Base-by-base conservation (phyloP, 2,113 vertebrate species). In the Zapus hudsonius region DNA sequence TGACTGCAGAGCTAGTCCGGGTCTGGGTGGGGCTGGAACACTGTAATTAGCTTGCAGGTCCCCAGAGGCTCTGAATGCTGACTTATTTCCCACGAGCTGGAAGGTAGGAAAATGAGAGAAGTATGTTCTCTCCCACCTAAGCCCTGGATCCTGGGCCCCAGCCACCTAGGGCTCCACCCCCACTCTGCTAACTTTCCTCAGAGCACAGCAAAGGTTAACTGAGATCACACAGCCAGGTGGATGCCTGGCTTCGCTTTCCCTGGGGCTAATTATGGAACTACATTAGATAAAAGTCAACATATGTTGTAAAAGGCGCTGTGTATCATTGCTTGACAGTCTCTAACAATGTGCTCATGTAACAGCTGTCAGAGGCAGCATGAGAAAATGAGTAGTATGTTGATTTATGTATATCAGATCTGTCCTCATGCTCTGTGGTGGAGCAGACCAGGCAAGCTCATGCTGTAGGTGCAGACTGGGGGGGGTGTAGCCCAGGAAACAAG, bases 211-310 rank as follows among this genome's bases (percentile, higher is more conserved):
- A 94, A 98, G 98, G 98, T 97, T 96, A 98, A 92, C 91, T 0
- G 91, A 92, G 98, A 97, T 98, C 98, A 98, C 95, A 85, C 81
- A 98, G 94, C 94, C 98, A 98, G 97, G 97, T 97, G 91, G 96
- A 96, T 97, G 97, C 98, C 97, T 61, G 96, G 97, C 97, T 96
- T 96, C 84, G 36, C 70, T 90, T 95, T 98, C 98, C 98, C 97
- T 75, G 94, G 98, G 97, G 98, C 97, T 98, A 98, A 98, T 98
- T 98, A 98, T 38, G 96, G 97, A 98, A 98, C 97, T 97, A 97
- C 97, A 97, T 98, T 97, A 98, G 98, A 98, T 98, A 98, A 98
- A 98, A 98, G 98, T 98, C 98, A 98, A 98, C 98, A 98, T 98
- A 98, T 98, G 98, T 98, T 98, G 98, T 95, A 98, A 98, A 98